Evolutionary conservation across 2,888 invertebrate species (phyloP), one percentile per base, ranked within the genome.

Genomic region (Rhingia campestris): DNA sequence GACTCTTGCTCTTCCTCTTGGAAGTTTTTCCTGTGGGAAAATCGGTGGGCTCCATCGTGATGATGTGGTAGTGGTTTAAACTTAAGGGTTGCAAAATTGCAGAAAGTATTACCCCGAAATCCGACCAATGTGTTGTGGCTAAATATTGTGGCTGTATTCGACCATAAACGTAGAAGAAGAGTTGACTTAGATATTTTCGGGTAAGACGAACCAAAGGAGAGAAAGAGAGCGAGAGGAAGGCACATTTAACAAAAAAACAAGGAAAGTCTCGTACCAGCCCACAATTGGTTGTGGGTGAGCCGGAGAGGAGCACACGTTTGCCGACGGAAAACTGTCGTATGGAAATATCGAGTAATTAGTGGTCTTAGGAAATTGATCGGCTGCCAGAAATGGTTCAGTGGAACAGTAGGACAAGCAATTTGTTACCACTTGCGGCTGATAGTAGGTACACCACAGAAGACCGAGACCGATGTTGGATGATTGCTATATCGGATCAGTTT

Each of bases 51-150:
- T 80, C 74, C 84, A 80, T 80, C 80, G 84, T 84, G 84, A 80
- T 84, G 80, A 84, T 84, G 84, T 84, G 84, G 84, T 84, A 84
- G 84, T 84, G 84, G 84, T 80, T 84, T 66, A 58, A 79, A 81
- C 72, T 85, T 85, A 85, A 85, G 85, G 85, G 85, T 85, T 85
- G 85, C 80, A 81, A 82, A 79, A 80, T 86, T 79, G 85, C 81
- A 77, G 79, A 86, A 85, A 81, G 81, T 82, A 86, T 84, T 81
- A 84, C 86, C 86, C 79, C 77, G 84, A 86, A 86, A 86, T 87
- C 86, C 87, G 79, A 87, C 88, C 88, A 88, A 88, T 88, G 87
- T 88, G 86, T 88, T 88, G 88, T 86, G 88, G 88, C 88, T 86
- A 87, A 87, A 88, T 87, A 87, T 87, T 88, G 88, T 87, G 88